Evolutionary conservation across 2,113 vertebrate species (phyloP).

Genomic region (Trichomycterus rosablanca): DNA sequence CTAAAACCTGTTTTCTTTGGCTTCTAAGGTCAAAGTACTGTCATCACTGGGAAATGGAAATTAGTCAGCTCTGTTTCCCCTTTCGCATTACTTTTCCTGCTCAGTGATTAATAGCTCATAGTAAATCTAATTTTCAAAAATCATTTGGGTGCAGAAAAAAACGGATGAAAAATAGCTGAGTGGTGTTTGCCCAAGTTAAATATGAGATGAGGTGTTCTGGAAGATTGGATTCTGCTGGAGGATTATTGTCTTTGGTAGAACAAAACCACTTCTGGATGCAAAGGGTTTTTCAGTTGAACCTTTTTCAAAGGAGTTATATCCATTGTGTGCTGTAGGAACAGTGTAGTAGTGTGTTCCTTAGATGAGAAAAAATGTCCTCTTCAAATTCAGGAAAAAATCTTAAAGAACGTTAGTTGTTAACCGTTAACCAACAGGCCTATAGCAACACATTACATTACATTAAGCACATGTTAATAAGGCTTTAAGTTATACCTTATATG

Average conservation of each 20-base stretch:
- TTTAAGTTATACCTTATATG: too few relatives aligned
- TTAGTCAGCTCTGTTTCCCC: slow-evolving; percentile 40
- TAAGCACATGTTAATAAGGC: too few relatives aligned
- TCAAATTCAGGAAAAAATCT: too few relatives aligned
- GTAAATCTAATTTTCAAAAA: slow-evolving; percentile 39
- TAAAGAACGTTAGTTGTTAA: too few relatives aligned
- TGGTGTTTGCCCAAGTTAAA: slow-evolving; percentile 31
- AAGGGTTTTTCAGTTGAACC: too few relatives aligned
- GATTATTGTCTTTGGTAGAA: slow-evolving; percentile 16
- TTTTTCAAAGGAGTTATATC: too few relatives aligned
- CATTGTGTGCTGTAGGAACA: too few relatives aligned
- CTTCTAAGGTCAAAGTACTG: slow-evolving; percentile 30
- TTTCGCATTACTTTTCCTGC: slow-evolving; percentile 26
- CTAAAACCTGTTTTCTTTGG: slow-evolving; percentile 41
- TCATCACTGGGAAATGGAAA: slow-evolving; percentile 35
- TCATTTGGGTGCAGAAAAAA: slow-evolving; percentile 35
- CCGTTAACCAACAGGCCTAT: too few relatives aligned
- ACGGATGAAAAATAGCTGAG: slow-evolving; percentile 27
- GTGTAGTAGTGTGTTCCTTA: too few relatives aligned
- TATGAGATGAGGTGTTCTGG: slow-evolving; percentile 18
- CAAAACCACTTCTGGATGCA: too few relatives aligned
- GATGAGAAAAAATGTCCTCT: too few relatives aligned
- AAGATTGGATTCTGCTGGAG: slow-evolving; percentile 13
- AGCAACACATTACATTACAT: too few relatives aligned
- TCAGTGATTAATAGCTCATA: slow-evolving; percentile 39